phyloP scores from a whole-genome alignment of 2,113 vertebrate genomes.

The Tylochromis polylepis region DNA sequence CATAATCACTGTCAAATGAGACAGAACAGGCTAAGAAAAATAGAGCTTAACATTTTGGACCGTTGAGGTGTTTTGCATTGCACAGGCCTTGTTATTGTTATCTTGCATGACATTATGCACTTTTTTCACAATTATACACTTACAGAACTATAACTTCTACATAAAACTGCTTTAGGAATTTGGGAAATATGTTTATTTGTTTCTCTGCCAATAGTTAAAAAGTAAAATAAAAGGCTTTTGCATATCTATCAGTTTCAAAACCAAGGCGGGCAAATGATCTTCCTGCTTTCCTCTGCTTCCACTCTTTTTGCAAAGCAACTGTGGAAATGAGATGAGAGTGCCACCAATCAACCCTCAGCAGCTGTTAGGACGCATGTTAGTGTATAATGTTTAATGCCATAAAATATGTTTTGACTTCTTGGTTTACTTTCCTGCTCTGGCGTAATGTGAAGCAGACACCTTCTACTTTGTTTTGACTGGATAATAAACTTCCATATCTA shows the following conservation, averaged over 20 bases:
- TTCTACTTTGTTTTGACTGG: not conserved
- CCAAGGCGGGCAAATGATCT: accelerated
- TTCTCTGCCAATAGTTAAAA: no score
- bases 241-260: not conserved
- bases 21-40: not conserved
- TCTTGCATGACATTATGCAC: not conserved
- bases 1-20: no score
- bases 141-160: not conserved
- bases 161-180: not conserved
- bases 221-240: not conserved
- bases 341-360: accelerated
- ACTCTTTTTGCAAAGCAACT: not conserved
- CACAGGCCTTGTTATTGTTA: not conserved
- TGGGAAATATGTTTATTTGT: no score
- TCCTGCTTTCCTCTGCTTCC: not conserved
- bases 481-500: not conserved
- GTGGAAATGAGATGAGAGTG: not conserved
- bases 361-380: not conserved
- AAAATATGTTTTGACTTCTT: not conserved
- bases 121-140: not conserved
- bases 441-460: not conserved
- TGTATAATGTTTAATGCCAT: not conserved
- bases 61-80: not conserved
- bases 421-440: not conserved
- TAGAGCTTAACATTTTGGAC: not conserved